Evolutionary conservation across 2,888 invertebrate species (phyloP), one percentile per base, ranked within the genome.

Genomic region (Tortricodes alternella): DNA sequence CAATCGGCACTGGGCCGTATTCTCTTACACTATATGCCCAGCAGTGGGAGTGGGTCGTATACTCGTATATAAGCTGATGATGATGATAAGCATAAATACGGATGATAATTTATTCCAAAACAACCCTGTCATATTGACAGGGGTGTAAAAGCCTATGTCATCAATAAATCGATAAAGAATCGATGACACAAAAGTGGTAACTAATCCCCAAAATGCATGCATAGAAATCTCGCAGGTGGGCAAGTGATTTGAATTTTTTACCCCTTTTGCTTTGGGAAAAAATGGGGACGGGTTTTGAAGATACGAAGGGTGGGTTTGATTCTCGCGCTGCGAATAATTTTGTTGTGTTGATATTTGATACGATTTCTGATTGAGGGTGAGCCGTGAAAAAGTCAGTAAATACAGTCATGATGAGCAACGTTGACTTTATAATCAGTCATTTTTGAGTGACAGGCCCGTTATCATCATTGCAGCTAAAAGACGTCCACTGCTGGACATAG

Each of bases 171-270:
- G 46, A 52, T 52, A 39, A 39, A 41, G 48, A 49, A 46, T 50
- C 50, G 53, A 53, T 48, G 48, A 48, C 48, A 53, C 48, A 37
- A 51, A 60, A 65, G 60, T 73, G 76, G 79, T 73, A 74, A 74
- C 78, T 74, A 86, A 89, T 88, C 85, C 80, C 80, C 80, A 78
- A 80, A 78, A 83, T 78, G 74, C 74, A 75, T 78, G 75, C 73
- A 80, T 86, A 80, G 78, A 80, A 80, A 74, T 74, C 71, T 85
- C 78, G 86, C 89, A 90, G 89, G 89, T 90, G 89, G 87, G 78
- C 78, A 70, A 74, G 74, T 89, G 89, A 89, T 77, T 81, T 71
- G 75, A 78, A 78, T 79, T 83, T 84, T 85, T 87, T 74, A 66
- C 69, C 61, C 60, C 64, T 50, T n/a, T 44, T 21, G 8, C 15